Conservation (phyloP, 64 coral and sea anemone species). For the Dendronephthya gigantea region DNA sequence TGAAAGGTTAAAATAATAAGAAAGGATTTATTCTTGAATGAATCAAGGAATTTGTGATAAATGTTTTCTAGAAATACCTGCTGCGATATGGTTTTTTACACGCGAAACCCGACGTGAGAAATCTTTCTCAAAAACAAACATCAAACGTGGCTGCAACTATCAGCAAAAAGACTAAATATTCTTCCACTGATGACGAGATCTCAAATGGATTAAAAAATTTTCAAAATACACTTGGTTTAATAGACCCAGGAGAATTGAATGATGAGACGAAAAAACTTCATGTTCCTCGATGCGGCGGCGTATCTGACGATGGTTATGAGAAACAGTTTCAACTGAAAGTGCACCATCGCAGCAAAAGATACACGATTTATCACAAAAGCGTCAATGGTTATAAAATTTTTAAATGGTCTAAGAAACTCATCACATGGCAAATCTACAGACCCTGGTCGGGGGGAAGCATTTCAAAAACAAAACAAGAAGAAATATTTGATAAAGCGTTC, state of each 20-base stretch:
- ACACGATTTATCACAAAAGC: not conserved
- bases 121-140: not conserved
- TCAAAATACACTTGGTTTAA: not conserved
- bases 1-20: too few species aligned
- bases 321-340: not conserved
- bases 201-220: not conserved
- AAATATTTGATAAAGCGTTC: not conserved
- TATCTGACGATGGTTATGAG: not conserved
- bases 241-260: not conserved
- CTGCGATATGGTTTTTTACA: not conserved
- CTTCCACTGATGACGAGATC: not conserved
- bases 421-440: not conserved
- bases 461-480: not conserved
- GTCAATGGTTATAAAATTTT: too few species aligned
- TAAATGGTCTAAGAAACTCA: not conserved
- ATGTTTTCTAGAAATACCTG: not conserved
- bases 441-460: not conserved
- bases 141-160: not conserved
- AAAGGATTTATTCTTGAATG: too few species aligned
- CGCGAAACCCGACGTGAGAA: not conserved
- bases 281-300: not conserved
- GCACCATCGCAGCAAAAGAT: not conserved
- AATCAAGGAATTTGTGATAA: too few species aligned
- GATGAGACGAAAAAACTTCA: not conserved
- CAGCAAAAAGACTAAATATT: not conserved